Evolutionary conservation across 2,797 vertebrate species (phyloP).

Genomic region (Cossypha niveicapilla): DNA sequence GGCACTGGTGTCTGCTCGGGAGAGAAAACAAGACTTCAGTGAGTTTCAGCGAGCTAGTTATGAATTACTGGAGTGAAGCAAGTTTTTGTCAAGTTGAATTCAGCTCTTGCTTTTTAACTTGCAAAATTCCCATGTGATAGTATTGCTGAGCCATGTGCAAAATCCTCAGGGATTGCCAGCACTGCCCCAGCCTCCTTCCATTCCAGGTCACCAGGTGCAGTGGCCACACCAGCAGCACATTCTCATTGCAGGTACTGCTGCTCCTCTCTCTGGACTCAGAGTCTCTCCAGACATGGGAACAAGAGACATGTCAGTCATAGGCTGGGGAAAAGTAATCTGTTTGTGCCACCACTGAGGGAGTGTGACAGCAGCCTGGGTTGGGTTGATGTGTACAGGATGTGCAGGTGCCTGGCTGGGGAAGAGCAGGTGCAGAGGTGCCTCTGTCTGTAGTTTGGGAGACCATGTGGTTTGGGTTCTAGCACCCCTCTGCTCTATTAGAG

Average conservation of each 20-base stretch:
- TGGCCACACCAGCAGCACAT: accelerated
- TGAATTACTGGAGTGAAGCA: background rate
- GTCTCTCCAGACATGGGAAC: background rate
- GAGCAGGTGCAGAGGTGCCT: background rate
- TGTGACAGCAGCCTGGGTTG: background rate
- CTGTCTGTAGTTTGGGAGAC: accelerated
- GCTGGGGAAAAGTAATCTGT: background rate
- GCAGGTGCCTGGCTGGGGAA: background rate
- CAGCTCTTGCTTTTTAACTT: background rate
- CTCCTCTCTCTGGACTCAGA: background rate
- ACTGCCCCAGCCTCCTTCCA: accelerated
- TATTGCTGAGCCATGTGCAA: background rate
- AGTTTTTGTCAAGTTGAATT: background rate
- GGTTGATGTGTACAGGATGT: background rate
- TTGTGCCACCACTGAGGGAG: background rate
- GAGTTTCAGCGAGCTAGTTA: background rate
- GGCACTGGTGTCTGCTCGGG: background rate
- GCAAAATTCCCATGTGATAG: background rate
- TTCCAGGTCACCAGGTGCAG: accelerated
- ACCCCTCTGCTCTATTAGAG: background rate
- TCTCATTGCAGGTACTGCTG: accelerated
- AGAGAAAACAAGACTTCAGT: background rate
- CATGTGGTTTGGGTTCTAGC: accelerated
- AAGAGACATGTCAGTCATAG: background rate
- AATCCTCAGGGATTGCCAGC: background rate